phyloP scores from a whole-genome alignment of 2,113 vertebrate genomes.

The Lepus europaeus region DNA sequence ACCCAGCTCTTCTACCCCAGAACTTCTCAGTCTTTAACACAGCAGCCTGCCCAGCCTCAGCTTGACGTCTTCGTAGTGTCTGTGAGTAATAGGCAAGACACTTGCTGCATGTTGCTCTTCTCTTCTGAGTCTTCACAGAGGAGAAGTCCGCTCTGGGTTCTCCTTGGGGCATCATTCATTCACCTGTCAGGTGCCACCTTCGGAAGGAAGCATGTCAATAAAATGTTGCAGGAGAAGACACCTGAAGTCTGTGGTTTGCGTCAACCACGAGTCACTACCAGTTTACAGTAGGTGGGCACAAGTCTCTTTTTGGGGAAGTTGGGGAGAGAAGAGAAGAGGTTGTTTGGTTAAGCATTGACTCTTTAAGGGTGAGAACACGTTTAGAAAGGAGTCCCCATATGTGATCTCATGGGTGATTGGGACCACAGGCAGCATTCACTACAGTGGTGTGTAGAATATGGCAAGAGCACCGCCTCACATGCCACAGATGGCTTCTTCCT shows the following conservation, averaged over 20 bases:
- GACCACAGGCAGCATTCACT: background rate
- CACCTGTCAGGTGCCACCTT: background rate
- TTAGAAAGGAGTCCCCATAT: background rate
- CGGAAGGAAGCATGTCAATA: constrained; percentile 29
- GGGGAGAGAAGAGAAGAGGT: background rate
- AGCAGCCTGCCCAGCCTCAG: background rate
- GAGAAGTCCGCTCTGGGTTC: background rate
- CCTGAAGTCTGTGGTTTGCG: background rate
- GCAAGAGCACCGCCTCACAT: background rate
- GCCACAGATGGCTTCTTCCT: background rate
- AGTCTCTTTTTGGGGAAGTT: background rate
- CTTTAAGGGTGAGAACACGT: background rate
- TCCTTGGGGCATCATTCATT: background rate
- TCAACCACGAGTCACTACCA: background rate
- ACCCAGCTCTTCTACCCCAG: background rate
- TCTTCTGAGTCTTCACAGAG: background rate
- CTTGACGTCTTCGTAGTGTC: background rate
- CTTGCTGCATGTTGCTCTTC: background rate
- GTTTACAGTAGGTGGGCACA: background rate
- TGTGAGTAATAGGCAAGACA: background rate
- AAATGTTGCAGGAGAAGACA: background rate
- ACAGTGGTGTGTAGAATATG: background rate
- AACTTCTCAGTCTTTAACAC: background rate
- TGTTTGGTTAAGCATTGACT: background rate
- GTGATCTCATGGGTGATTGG: background rate